Evolutionary conservation across 2,888 invertebrate species (phyloP).

Genomic region (Tenthredo amoena): DNA sequence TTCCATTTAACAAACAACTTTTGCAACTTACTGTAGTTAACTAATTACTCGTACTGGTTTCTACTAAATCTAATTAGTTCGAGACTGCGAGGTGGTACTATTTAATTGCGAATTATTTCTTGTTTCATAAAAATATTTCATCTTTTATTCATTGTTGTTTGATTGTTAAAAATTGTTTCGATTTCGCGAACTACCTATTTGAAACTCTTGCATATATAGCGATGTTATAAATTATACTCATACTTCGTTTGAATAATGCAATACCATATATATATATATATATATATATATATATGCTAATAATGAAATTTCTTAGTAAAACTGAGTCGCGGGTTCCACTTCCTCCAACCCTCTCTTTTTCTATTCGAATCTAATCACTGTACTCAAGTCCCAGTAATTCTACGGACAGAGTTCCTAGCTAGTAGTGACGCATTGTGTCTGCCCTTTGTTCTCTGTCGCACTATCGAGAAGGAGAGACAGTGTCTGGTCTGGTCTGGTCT

Average conservation of each 20-base stretch:
- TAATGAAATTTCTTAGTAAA: conserved; percentile 11
- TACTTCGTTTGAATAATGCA: neutral
- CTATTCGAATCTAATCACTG: conserved; percentile 23
- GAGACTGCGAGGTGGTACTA: neutral
- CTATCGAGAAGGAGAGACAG: conserved; percentile 23
- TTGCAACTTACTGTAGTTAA: neutral
- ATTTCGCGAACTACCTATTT: neutral
- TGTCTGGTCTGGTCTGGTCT: conserved; percentile 19
- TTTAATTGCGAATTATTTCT: neutral
- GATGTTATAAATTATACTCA: neutral
- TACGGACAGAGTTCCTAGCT: neutral
- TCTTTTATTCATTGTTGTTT: neutral
- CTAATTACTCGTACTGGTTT: neutral
- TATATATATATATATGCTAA: neutral
- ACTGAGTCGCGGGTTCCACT: neutral
- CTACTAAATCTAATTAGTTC: neutral
- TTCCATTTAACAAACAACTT: neutral
- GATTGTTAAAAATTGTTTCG: neutral
- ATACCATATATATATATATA: neutral
- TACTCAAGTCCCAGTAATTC: conserved; percentile 36
- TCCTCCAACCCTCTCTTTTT: neutral
- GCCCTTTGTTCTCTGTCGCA: conserved; percentile 27
- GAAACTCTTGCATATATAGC: neutral
- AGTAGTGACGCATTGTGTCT: conserved; percentile 40
- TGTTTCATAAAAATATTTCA: neutral